Conservation (phyloP, 2,113 vertebrate species). For the Passer domesticus region DNA sequence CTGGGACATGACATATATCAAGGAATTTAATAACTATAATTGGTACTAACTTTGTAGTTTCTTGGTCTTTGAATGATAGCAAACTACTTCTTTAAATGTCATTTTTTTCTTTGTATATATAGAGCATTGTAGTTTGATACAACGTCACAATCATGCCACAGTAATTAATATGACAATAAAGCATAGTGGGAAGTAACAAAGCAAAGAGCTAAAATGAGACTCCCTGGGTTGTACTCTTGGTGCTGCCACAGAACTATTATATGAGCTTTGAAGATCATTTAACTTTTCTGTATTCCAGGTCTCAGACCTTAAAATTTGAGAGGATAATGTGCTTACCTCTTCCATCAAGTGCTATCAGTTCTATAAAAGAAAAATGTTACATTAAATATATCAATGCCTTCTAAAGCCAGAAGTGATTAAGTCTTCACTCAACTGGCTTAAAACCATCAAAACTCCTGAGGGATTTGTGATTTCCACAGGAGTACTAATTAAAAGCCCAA, state of each 20-base stretch:
- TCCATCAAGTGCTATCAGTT: not conserved
- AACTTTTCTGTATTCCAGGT: not conserved
- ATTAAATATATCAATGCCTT: not conserved
- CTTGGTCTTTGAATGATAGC: not conserved
- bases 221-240: not conserved
- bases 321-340: not conserved
- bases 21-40: not conserved
- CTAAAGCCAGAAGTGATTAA: not conserved
- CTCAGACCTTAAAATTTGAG: not conserved
- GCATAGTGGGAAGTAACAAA: not conserved
- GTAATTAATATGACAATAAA: not conserved
- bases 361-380: not conserved
- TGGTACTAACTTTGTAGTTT: not conserved
- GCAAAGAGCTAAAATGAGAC: not conserved
- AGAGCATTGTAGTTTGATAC: not conserved
- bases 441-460: not conserved
- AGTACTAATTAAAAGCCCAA: not conserved
- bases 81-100: not conserved
- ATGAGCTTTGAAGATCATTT: not conserved
- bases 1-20: not conserved
- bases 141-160: not conserved
- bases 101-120: not conserved
- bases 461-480: not conserved
- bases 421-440: not conserved
- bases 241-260: not conserved